Base-by-base conservation (phyloP, 1,140 invertebrate species). In the Nymphalis io region DNA sequence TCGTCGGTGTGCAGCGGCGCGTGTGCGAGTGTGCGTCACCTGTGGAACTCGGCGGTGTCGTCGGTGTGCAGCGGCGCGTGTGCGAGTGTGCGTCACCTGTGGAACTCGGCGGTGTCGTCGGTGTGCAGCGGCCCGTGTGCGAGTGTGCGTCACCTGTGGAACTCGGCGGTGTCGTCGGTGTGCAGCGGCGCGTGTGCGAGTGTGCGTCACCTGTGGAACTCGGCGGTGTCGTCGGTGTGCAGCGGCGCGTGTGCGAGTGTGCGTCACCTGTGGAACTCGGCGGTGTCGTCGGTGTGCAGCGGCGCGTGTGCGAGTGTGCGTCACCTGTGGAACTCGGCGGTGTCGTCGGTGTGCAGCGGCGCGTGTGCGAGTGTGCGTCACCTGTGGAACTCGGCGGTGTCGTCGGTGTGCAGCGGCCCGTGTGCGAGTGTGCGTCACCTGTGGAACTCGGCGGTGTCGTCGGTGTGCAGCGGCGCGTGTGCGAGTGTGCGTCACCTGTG, bases 41-140 rank as follows among this genome's bases (percentile, higher is more conserved):
- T 89, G 93, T 99, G 98, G 88, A 99, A 99, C 92, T 99, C 98
- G 0, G 95, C 96, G 85, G 98, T 99, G 88, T 99, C 98, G 88
- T 99, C 98, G 11, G 99, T 95, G 88, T 98, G 98, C 93, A 92
- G 99, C 98, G 44, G 95, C 93, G 58, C 97, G 95, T 55, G 96
- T 85, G 86, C 53, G 82, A 75, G 0, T 70, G 40, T 13, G 40
- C 40, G 40, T n/a, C 6, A 13, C 40, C 40, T 12, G 6, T 42
- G 40, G 6, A 6, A 42, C 40, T 15, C 97, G 88, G 6, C 11
- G 6, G 8, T 16, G 51, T 55, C 16, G n/a, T n/a, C n/a, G n/a
- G n/a, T n/a, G n/a, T n/a, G n/a, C n/a, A n/a, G n/a, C n/a, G n/a
- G n/a, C n/a, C n/a, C n/a, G n/a, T n/a, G n/a, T n/a, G n/a, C n/a